A percentile compares a stretch with the other conserved stretches of the same genome.
Evolutionary conservation across 2,888 invertebrate genomes (phyloP).

Genomic region (Morinoia aosen): DNA sequence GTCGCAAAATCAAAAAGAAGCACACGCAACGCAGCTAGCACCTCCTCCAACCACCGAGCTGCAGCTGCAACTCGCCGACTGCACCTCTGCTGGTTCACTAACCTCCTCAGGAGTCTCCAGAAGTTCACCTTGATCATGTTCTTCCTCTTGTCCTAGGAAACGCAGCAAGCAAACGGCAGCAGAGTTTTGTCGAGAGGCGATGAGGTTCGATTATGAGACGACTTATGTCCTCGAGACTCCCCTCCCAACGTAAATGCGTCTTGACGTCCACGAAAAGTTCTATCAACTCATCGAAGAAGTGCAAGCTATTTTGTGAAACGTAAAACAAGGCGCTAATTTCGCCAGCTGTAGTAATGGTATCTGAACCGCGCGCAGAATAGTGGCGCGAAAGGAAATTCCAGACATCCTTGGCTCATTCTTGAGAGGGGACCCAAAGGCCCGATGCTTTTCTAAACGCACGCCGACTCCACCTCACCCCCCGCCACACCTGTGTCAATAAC

Average conservation of each 20-base stretch:
- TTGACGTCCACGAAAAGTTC: neutral
- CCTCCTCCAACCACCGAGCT: conserved; percentile 13
- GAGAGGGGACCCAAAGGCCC: neutral
- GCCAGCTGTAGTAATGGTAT: neutral
- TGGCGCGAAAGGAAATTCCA: neutral
- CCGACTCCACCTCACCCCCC: neutral
- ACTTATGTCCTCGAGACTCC: neutral
- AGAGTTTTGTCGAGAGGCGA: neutral
- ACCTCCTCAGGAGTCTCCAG: conserved; percentile 36
- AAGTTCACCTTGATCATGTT: conserved; percentile 47
- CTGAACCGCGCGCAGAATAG: neutral
- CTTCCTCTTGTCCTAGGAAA: conserved; percentile 51
- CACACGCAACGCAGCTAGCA: neutral
- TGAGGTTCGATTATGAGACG: neutral
- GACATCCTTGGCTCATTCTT: neutral
- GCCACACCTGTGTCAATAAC: neutral
- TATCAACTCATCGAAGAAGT: neutral
- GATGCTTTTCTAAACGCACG: neutral
- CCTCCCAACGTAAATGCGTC: neutral
- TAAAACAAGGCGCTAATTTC: neutral
- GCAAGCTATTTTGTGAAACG: neutral
- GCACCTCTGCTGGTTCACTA: conserved; percentile 34
- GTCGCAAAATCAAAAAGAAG: neutral
- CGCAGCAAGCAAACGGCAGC: conserved; percentile 36
- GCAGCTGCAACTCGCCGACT: conserved; percentile 27